Percentiles rank a stretch among this genome's conserved stretches.
Conservation (phyloP, 2,113 vertebrate genomes). For the Okapia johnstoni region DNA sequence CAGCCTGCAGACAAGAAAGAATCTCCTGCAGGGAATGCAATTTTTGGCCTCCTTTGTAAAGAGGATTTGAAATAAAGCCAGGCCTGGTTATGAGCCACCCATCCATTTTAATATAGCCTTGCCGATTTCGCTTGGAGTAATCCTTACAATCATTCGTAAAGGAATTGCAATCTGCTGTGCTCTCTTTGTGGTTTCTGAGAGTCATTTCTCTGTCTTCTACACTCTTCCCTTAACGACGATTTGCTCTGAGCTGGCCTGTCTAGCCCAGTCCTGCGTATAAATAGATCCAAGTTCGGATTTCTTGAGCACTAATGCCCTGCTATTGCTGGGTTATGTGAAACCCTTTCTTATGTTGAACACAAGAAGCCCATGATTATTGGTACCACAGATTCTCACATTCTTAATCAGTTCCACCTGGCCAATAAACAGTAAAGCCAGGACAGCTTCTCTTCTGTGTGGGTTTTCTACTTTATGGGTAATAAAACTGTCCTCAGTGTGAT, state of each 20-base stretch:
- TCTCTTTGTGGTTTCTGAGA: conserved; percentile 27
- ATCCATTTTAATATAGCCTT: background rate
- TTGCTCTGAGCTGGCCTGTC: conserved; percentile 34
- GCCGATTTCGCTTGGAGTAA: background rate
- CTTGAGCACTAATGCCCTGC: background rate
- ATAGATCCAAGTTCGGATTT: conserved; percentile 17
- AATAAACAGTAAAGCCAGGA: conserved; percentile 64
- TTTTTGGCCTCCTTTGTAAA: background rate
- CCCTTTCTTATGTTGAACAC: conserved; percentile 55
- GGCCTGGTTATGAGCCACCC: background rate
- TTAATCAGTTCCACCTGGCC: conserved; percentile 74
- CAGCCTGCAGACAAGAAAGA: background rate
- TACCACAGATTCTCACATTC: conserved; percentile 69
- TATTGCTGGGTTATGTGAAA: conserved; percentile 58
- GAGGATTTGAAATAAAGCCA: conserved; percentile 18
- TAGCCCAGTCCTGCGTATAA: conserved; percentile 6
- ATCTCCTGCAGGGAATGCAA: background rate
- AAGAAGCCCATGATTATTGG: conserved; percentile 61
- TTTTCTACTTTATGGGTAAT: conserved; percentile 68
- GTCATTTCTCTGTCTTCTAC: background rate
- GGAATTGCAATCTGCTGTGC: background rate
- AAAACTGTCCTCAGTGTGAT: conserved; percentile 72
- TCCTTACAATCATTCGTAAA: conserved; percentile 19
- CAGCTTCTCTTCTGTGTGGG: conserved; percentile 64
- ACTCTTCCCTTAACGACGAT: background rate